Conservation (phyloP, 2,888 invertebrate species). For the Brachynemurus nebulosus region DNA sequence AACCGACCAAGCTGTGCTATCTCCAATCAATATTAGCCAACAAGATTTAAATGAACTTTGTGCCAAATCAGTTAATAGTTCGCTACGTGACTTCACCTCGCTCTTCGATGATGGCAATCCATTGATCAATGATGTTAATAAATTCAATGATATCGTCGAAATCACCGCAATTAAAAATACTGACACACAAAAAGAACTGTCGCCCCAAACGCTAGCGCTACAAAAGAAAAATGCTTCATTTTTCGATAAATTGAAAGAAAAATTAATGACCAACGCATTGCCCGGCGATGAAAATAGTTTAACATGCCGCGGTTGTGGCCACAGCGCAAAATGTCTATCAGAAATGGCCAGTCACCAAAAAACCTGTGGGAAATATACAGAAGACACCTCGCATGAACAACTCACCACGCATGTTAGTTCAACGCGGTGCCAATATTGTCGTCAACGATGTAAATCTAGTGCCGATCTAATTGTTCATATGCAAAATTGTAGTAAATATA, state of each 20-base stretch:
- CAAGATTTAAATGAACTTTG: slow-evolving; percentile 34
- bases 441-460: slow-evolving; percentile 75
- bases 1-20: slow-evolving; percentile 5
- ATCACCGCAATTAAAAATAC: slow-evolving; percentile 26
- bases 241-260: slow-evolving; percentile 69
- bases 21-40: slow-evolving; percentile 26
- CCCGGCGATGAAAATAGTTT: slow-evolving; percentile 47
- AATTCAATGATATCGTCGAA: slow-evolving; percentile 15
- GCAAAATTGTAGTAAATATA: slow-evolving; percentile 50
- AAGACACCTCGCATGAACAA: slow-evolving; percentile 24
- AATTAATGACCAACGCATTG: slow-evolving; percentile 44
- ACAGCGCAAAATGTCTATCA: slow-evolving; percentile 66
- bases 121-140: slow-evolving; percentile 7
- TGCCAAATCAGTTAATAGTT: slow-evolving; percentile 33
- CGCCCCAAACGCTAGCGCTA: slow-evolving; percentile 22
- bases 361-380: slow-evolving; percentile 38
- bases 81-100: slow-evolving; percentile 42
- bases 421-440: slow-evolving; percentile 72
- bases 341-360: slow-evolving; percentile 70
- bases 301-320: slow-evolving; percentile 54
- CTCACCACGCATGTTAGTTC: slow-evolving; percentile 42
- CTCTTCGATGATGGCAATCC: slow-evolving; percentile 23
- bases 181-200: slow-evolving; percentile 12
- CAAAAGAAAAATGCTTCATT: slow-evolving; percentile 62
- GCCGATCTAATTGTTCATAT: slow-evolving; percentile 63